A percentile compares a stretch with the other conserved stretches of the same genome.
Evolutionary conservation across 37 sponge, comb jelly and placozoan genomes (phyloP).

Genomic region (Hexactinellida sp.): DNA sequence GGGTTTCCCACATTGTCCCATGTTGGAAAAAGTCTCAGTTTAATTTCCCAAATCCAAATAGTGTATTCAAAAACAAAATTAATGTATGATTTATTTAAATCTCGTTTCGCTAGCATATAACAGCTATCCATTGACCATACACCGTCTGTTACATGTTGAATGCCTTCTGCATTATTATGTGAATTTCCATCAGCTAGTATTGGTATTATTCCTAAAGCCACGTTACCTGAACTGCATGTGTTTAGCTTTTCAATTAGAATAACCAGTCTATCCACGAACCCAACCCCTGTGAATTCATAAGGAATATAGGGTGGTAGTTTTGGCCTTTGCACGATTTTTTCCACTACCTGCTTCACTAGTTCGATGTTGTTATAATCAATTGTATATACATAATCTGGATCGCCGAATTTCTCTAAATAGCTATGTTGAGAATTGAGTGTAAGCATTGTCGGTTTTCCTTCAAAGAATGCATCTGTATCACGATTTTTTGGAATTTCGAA

Average conservation of each 20-base stretch:
- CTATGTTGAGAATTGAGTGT: not conserved
- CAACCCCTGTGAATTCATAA: not conserved
- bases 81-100: not conserved
- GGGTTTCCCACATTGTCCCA: not conserved
- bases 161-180: not conserved
- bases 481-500: not conserved
- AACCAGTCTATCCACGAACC: not conserved
- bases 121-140: not conserved
- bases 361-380: not conserved
- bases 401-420: not conserved
- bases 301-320: not conserved
- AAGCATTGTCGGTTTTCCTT: not conserved
- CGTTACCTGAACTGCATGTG: not conserved
- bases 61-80: not conserved
- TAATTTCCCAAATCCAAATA: not conserved
- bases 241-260: not conserved
- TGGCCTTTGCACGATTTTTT: not conserved
- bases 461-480: not conserved
- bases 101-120: not conserved
- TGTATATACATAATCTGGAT: not conserved
- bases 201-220: not conserved
- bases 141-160: not conserved
- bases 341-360: not conserved
- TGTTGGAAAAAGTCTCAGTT: not conserved
- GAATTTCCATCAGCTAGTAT: not conserved